phyloP scores from a whole-genome alignment of 1,140 invertebrate species.

The Hylaeus volcanicus region DNA sequence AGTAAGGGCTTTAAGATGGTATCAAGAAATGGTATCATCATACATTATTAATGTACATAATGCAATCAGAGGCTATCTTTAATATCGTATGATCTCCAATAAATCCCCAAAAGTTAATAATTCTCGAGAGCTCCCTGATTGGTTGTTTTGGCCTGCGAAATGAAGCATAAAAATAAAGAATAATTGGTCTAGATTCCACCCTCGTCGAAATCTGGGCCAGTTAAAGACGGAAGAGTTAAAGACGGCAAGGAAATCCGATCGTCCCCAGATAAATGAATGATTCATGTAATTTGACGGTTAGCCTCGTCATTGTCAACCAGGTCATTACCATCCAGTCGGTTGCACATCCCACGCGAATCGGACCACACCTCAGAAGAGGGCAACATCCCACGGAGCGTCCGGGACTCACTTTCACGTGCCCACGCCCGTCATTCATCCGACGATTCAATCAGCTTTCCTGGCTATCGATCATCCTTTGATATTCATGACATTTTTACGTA shows the following conservation, averaged over 20 bases:
- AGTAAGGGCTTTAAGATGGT: no score
- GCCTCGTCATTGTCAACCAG: constrained; percentile 52
- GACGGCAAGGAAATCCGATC: constrained; percentile 30
- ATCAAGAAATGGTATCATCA: no score
- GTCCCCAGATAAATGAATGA: constrained; percentile 35
- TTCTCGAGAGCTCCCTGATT: no score
- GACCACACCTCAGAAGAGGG: constrained; percentile 59
- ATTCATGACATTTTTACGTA: constrained; percentile 31
- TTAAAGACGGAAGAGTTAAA: not conserved
- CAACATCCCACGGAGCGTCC: constrained; percentile 59
- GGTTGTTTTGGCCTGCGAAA: no score
- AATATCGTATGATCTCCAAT: no score
- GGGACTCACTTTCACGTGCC: constrained; percentile 61
- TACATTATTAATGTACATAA: no score
- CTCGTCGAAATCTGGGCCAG: not conserved
- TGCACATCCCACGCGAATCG: constrained; percentile 54
- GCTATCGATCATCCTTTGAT: constrained; percentile 49
- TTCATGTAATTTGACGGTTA: constrained; percentile 58
- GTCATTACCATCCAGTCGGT: constrained; percentile 59
- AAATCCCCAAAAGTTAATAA: no score
- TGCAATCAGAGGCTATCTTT: no score
- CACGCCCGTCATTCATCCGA: constrained; percentile 58
- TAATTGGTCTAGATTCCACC: no score
- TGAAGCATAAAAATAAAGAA: no score
- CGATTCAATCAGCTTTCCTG: constrained; percentile 62